phyloP scores from a whole-genome alignment of 2,797 vertebrate species.

The Potorous gilbertii region DNA sequence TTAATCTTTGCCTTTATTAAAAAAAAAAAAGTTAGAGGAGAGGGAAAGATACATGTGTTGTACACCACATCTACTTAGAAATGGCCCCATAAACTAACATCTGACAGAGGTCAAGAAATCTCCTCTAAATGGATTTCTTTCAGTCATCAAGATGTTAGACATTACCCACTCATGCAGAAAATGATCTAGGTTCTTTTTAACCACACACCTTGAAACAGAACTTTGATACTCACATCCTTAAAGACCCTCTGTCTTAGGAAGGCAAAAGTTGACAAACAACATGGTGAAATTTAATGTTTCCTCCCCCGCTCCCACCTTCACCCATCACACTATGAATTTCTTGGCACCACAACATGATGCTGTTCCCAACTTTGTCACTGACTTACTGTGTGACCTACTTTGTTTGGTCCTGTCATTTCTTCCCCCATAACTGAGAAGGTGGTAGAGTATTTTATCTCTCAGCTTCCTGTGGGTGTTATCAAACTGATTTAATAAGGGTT shows the following conservation, averaged over 20 bases:
- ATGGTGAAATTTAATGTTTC: conserved; percentile 39
- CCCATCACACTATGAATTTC: conserved; percentile 22
- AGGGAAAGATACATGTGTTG: conserved; percentile 28
- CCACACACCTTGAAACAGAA: conserved; percentile 21
- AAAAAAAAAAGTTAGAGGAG: conserved; percentile 18
- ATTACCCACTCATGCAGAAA: conserved; percentile 28
- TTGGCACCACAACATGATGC: conserved; percentile 45
- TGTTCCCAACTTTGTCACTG: conserved; percentile 22
- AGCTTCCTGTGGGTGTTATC: not conserved
- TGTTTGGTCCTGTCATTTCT: not conserved
- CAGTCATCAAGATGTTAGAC: conserved; percentile 30
- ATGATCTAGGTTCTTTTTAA: conserved; percentile 42
- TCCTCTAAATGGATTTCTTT: conserved; percentile 49
- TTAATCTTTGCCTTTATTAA: conserved; percentile 39
- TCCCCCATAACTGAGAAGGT: conserved; percentile 10
- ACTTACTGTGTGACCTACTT: conserved; percentile 7
- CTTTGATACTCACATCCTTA: not conserved
- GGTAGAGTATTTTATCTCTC: conserved; percentile 21
- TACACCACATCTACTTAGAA: conserved; percentile 37
- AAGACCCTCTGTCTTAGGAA: conserved; percentile 19
- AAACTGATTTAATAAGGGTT: not conserved
- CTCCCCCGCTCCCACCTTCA: conserved; percentile 20
- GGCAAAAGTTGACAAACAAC: conserved; percentile 8
- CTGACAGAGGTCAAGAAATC: conserved; percentile 6
- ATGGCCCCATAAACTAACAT: conserved; percentile 42